These are phyloP conservation scores for Cheilosia pagana DNA, from an alignment of 2,888 invertebrate species.

Conservation along the genomic window DNA sequence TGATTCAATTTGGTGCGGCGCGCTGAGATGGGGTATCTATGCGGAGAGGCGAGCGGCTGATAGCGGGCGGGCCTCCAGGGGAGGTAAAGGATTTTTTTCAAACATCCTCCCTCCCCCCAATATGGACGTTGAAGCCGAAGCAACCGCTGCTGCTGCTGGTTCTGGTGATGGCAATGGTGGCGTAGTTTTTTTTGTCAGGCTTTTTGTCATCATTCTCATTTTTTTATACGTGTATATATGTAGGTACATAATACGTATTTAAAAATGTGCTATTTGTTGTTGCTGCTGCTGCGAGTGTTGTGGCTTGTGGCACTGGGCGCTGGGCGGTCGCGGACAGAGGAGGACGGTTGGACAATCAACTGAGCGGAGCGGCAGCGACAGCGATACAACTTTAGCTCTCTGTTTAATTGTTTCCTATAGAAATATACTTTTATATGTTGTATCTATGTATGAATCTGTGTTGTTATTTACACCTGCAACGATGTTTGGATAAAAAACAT, in stretches of 20 bases:
- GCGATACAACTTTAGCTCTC: slow-evolving; percentile 13
- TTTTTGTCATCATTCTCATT: slow-evolving; percentile 74
- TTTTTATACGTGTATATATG: slow-evolving; percentile 39
- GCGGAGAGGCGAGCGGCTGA: slow-evolving; percentile 61
- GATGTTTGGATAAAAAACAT: slow-evolving; percentile 51
- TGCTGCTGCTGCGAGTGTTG: slow-evolving; percentile 20
- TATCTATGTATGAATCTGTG: slow-evolving; percentile 45
- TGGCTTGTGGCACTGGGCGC: slow-evolving; percentile 41
- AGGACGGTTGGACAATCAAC: slow-evolving; percentile 65
- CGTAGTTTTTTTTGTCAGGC: slow-evolving; percentile 67
- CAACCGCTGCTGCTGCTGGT: slow-evolving; percentile 59
- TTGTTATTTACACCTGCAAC: slow-evolving; percentile 64
- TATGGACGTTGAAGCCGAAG: slow-evolving; percentile 45
- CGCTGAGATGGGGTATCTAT: slow-evolving; percentile 48
- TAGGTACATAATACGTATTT: slow-evolving; percentile 5
- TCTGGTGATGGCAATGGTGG: slow-evolving; percentile 72
- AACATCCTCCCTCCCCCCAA: background rate
- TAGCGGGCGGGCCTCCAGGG: slow-evolving; percentile 64
- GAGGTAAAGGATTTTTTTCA: slow-evolving; percentile 69
- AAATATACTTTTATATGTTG: slow-evolving; percentile 61
- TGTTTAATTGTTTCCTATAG: slow-evolving; percentile 41
- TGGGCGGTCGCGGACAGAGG: slow-evolving; percentile 52
- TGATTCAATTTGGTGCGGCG: slow-evolving; percentile 71
- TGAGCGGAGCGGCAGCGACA: slow-evolving; percentile 45
- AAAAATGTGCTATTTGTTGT: slow-evolving; percentile 14